A percentile compares a stretch with the other conserved stretches of the same genome.
Conservation (phyloP, 2,888 invertebrate species). For the Dendrolimus houi region DNA sequence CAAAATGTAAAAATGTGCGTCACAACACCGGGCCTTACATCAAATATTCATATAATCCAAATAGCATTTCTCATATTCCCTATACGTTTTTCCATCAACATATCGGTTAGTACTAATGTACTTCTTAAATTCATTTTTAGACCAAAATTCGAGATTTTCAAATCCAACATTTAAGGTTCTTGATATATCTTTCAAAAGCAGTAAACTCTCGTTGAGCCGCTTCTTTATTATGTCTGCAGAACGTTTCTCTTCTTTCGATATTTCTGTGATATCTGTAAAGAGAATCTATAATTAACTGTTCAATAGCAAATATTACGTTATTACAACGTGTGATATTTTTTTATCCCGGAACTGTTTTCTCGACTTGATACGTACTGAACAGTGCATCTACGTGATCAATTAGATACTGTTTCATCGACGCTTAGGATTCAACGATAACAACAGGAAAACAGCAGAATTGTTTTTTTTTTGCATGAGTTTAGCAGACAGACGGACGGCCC, state of each 20-base stretch:
- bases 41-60: slow-evolving; percentile 24
- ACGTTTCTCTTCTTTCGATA: slow-evolving; percentile 32
- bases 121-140: slow-evolving; percentile 31
- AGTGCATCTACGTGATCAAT: too few species aligned
- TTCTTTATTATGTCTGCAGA: slow-evolving; percentile 51
- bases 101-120: slow-evolving; percentile 38
- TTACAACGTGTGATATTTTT: too few species aligned
- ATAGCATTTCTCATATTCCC: slow-evolving; percentile 41
- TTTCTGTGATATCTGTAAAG: slow-evolving; percentile 40
- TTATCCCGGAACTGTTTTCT: too few species aligned
- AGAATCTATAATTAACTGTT: not conserved
- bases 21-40: not conserved
- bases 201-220: slow-evolving; percentile 37
- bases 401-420: too few species aligned
- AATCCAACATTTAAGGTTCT: slow-evolving; percentile 36
- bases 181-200: slow-evolving; percentile 35
- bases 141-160: slow-evolving; percentile 48
- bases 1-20: too few species aligned
- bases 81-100: slow-evolving; percentile 40
- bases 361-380: too few species aligned
- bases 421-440: too few species aligned
- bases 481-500: too few species aligned
- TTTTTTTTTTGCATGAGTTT: too few species aligned
- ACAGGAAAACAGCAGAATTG: too few species aligned
- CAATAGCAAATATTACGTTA: too few species aligned